These are phyloP conservation scores for Pelmatolapia mariae DNA, from an alignment of 2,113 vertebrate species.

Conservation along the genomic window DNA sequence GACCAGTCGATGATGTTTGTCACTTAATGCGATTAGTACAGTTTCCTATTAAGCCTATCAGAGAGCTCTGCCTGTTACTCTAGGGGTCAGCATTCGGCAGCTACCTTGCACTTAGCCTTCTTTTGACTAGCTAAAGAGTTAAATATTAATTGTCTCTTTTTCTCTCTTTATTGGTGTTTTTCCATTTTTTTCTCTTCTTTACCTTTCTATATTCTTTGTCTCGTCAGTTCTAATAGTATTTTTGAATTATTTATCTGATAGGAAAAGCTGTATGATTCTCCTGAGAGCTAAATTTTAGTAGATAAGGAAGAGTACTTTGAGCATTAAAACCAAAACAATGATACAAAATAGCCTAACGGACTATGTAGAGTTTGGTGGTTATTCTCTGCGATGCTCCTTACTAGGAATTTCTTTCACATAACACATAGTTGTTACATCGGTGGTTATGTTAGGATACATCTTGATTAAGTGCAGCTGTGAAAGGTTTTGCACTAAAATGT, in stretches of 20 bases:
- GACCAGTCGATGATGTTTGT: constrained; percentile 62
- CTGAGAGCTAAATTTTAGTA: not conserved
- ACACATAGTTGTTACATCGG: not conserved
- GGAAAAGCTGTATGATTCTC: not conserved
- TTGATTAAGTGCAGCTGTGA: not conserved
- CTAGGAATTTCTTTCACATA: not conserved
- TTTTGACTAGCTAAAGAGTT: constrained; percentile 4
- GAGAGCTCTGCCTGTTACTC: constrained; percentile 16
- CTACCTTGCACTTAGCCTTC: not conserved
- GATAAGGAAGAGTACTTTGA: not conserved
- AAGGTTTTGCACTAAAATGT: not conserved
- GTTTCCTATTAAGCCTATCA: constrained; percentile 43
- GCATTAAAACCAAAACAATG: not conserved
- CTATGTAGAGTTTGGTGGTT: not conserved
- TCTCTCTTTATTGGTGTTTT: not conserved
- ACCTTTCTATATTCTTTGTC: not conserved
- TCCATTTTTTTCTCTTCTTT: not conserved
- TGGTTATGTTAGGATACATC: not conserved
- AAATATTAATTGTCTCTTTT: not conserved
- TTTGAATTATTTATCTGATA: not conserved
- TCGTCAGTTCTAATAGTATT: not conserved
- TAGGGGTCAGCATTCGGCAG: not conserved
- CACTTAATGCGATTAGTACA: constrained; percentile 62
- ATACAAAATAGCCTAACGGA: not conserved
- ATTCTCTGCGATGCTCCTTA: not conserved